Percentiles rank a stretch among this genome's conserved stretches.
Conservation (phyloP, 2,797 vertebrate species). For the Thunnus albacares region DNA sequence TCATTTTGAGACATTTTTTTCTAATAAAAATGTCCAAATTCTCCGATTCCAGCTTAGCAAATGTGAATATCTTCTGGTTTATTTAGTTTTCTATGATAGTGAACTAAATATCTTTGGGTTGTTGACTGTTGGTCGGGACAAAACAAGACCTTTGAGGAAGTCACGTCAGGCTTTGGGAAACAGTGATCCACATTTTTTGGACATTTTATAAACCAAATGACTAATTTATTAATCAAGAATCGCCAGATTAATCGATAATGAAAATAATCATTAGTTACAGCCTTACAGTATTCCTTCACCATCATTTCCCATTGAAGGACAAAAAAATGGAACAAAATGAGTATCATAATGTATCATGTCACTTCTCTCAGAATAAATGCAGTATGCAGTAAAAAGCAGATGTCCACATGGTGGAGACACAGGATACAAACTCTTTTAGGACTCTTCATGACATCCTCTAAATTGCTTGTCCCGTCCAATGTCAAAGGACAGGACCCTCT, state of each 20-base stretch:
- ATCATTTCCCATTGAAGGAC: too few species aligned
- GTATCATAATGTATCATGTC: background rate
- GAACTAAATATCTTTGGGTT: background rate
- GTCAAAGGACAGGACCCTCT: background rate
- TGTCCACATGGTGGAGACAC: slow-evolving; percentile 21
- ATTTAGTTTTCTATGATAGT: too few species aligned
- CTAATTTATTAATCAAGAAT: background rate
- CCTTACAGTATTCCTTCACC: background rate
- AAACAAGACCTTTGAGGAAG: too few species aligned
- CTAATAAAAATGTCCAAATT: too few species aligned
- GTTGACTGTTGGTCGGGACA: too few species aligned
- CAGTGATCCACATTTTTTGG: too few species aligned
- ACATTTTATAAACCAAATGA: background rate
- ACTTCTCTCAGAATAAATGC: background rate
- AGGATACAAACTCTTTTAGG: slow-evolving; percentile 5
- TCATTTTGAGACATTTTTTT: too few species aligned
- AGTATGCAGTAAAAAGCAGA: background rate
- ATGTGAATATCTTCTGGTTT: too few species aligned
- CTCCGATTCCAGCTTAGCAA: too few species aligned
- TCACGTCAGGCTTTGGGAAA: too few species aligned
- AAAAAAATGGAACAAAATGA: background rate
- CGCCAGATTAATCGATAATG: background rate
- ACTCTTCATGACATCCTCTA: background rate
- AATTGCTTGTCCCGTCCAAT: background rate
- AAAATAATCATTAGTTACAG: background rate